Base-by-base conservation (phyloP, 2,888 invertebrate species). In the Pheosia tremula region DNA sequence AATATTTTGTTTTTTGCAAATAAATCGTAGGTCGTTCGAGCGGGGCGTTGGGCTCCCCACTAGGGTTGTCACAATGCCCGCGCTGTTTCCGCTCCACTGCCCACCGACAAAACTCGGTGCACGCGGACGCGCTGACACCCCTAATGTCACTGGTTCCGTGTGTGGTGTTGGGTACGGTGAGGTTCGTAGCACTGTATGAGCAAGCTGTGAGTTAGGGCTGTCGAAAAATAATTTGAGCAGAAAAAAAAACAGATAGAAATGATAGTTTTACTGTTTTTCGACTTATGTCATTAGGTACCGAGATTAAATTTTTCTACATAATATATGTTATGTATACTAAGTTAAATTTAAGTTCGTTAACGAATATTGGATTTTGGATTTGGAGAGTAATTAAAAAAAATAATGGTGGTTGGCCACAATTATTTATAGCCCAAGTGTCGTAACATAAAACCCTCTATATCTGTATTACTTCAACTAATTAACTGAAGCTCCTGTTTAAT, bases 61-160 rank as follows among this genome's bases (percentile, higher is more conserved):
- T 73, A 90, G 88, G 89, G 89, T 78, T 89, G 88, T 85, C 87
- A 88, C 87, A 90, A 88, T 85, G 79, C 70, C 66, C 77, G 74
- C 75, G 64, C 78, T 78, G 84, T 87, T 93, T 91, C 86, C 88
- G 86, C 87, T 67, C 80, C 84, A 82, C 75, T 81, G 87, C 76
- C 68, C 86, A 74, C 80, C 75, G 79, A 91, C 89, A 91, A 89
- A 86, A 85, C 83, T 77, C 68, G 69, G 71, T 80, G 81, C 73
- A 75, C 78, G 80, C 75, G 78, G 80, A 78, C 74, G 79, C 75
- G 79, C 77, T 81, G 86, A 87, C 88, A 88, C 87, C 89, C 89
- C 87, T 89, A 84, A 85, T 85, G 84, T 81, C 80, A 79, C 76
- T 75, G 81, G 78, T 73, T 78, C 80, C 78, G 74, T 80, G 70